Evolutionary conservation across 2,888 invertebrate species (phyloP).

Genomic region (Zaprionus obscuricornis): DNA sequence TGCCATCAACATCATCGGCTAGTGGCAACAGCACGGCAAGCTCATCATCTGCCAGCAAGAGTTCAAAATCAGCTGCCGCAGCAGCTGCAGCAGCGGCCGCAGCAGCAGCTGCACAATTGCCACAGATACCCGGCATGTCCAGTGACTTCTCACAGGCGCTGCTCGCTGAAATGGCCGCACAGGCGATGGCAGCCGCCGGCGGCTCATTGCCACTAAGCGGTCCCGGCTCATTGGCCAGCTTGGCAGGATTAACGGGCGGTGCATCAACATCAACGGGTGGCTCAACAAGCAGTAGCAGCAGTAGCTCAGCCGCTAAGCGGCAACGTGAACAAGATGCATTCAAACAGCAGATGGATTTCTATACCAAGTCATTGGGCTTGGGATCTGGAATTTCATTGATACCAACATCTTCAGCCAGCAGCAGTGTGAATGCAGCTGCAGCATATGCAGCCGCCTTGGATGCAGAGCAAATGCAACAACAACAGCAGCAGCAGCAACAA

Average conservation of each 20-base stretch:
- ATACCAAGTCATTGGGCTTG: constrained; percentile 85
- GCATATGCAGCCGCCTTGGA: constrained; percentile 54
- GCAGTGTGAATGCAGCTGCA: constrained; percentile 48
- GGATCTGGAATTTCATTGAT: constrained; percentile 83
- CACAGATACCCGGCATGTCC: constrained; percentile 84
- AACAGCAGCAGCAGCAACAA: constrained; percentile 62
- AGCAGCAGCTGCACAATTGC: constrained; percentile 68
- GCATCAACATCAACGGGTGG: constrained; percentile 25
- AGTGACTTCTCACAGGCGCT: constrained; percentile 88
- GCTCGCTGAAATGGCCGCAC: constrained; percentile 87
- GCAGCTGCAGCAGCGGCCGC: constrained; percentile 75
- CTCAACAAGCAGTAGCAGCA: constrained; percentile 20
- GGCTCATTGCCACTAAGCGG: constrained; percentile 69
- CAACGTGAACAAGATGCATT: constrained; percentile 88
- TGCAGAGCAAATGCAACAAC: constrained; percentile 52
- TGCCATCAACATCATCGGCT: constrained; percentile 73
- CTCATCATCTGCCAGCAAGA: constrained; percentile 81
- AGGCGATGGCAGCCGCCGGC: constrained; percentile 80
- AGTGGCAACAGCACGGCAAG: constrained; percentile 17
- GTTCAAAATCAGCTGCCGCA: constrained; percentile 86
- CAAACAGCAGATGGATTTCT: constrained; percentile 89
- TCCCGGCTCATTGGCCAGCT: constrained; percentile 80
- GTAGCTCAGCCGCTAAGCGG: constrained; percentile 55
- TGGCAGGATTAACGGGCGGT: constrained; percentile 82
- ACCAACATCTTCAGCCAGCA: constrained; percentile 78